These are phyloP conservation scores for Drosophila erecta DNA, from an alignment of 1,140 invertebrate species.

Conservation along the genomic window DNA sequence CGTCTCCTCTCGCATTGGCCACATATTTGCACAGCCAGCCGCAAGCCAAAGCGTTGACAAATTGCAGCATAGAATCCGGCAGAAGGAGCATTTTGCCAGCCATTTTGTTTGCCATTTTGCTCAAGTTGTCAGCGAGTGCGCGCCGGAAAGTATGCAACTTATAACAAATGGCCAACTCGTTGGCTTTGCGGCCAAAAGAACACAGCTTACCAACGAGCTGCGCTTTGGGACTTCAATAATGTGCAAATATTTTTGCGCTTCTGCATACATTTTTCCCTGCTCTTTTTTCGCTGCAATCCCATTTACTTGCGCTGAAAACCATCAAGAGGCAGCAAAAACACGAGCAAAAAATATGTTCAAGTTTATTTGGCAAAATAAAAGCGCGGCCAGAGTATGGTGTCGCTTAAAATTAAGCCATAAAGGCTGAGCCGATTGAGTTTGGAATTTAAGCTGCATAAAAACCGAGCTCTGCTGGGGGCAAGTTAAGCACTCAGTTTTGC, in stretches of 20 bases:
- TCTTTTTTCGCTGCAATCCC: conserved; percentile 35
- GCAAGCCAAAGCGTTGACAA: conserved; percentile 77
- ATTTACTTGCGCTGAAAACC: conserved; percentile 43
- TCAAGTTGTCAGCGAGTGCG: conserved; percentile 68
- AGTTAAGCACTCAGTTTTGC: conserved; percentile 10
- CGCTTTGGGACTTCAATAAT: conserved; percentile 59
- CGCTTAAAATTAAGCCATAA: conserved; percentile 29
- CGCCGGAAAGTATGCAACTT: conserved; percentile 65
- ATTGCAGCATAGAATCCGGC: conserved; percentile 42
- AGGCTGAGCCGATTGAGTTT: conserved; percentile 15
- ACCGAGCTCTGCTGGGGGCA: conserved; percentile 3
- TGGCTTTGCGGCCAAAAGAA: conserved; percentile 44
- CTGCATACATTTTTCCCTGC: conserved; percentile 31
- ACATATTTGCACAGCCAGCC: conserved; percentile 71
- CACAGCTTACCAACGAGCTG: conserved; percentile 10
- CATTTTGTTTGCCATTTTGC: conserved; percentile 72
- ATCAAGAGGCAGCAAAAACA: conserved; percentile 55
- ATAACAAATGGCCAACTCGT: conserved; percentile 65
- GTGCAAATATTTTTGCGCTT: conserved; percentile 54
- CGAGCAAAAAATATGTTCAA: conserved; percentile 25
- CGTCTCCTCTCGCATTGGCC: conserved; percentile 18
- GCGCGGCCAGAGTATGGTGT: conserved; percentile 5
- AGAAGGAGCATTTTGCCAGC: neutral
- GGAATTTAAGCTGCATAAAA: conserved; percentile 16
- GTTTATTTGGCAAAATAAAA: conserved; percentile 49